Percentiles rank a stretch among this genome's conserved stretches.
These are phyloP conservation scores for Drosophila barbarae DNA, from an alignment of 2,888 invertebrate species.

Conservation along the genomic window DNA sequence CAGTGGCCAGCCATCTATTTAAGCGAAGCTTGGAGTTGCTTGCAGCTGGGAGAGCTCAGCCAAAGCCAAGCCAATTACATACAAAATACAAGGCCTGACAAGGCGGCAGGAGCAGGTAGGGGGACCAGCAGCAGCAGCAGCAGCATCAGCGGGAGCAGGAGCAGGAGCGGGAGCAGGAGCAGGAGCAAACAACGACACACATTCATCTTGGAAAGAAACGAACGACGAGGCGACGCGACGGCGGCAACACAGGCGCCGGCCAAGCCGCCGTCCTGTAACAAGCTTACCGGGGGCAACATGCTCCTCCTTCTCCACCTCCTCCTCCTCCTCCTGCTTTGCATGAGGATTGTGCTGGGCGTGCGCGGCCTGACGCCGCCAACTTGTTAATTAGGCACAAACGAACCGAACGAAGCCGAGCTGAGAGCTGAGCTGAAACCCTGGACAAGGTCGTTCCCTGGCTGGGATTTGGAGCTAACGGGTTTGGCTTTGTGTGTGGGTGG, in stretches of 20 bases:
- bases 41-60: slow-evolving; percentile 21
- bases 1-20: slow-evolving; percentile 42
- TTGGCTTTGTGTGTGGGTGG: not conserved
- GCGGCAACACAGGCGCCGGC: slow-evolving; percentile 60
- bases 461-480: slow-evolving; percentile 21
- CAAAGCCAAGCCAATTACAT: slow-evolving; percentile 65
- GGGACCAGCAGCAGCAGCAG: not conserved
- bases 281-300: slow-evolving; percentile 46
- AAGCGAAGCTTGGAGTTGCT: slow-evolving; percentile 34
- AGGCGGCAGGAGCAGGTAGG: slow-evolving; percentile 30
- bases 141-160: not conserved
- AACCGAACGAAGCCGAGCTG: slow-evolving; percentile 8
- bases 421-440: not conserved
- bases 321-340: slow-evolving; percentile 27
- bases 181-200: slow-evolving; percentile 58
- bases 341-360: slow-evolving; percentile 45
- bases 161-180: not conserved
- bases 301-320: slow-evolving; percentile 11
- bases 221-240: slow-evolving; percentile 45
- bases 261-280: slow-evolving; percentile 66
- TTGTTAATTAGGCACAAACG: slow-evolving; percentile 66
- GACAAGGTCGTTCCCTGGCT: slow-evolving; percentile 45
- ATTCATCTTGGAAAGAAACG: slow-evolving; percentile 59
- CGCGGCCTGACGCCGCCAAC: slow-evolving; percentile 61
- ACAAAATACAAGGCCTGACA: slow-evolving; percentile 70